Conservation (phyloP, 2,113 vertebrate genomes). For the Tenebrosternarchus preto region DNA sequence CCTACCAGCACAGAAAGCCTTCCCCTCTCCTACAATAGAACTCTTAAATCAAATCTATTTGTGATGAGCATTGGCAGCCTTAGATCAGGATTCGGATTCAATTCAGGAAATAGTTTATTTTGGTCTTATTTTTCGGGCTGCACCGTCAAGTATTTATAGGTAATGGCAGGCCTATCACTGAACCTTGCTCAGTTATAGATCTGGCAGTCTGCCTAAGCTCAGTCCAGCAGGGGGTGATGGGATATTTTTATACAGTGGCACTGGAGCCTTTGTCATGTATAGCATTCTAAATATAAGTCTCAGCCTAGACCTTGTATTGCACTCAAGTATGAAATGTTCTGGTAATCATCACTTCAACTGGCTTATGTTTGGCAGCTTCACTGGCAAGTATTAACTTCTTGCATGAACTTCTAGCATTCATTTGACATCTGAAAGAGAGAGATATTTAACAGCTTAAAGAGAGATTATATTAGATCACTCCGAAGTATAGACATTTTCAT, state of each 20-base stretch:
- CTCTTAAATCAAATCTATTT: slow-evolving; percentile 17
- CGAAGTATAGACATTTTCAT: too few species aligned
- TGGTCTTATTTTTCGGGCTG: neutral
- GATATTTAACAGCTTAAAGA: neutral
- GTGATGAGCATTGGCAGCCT: neutral
- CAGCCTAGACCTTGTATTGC: slow-evolving; percentile 27
- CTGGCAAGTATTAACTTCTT: neutral
- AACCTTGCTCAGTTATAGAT: slow-evolving; percentile 7
- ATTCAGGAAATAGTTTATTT: slow-evolving; percentile 36
- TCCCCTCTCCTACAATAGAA: slow-evolving; percentile 5
- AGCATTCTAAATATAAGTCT: slow-evolving; percentile 49
- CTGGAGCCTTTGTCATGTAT: slow-evolving; percentile 35
- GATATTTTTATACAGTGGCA: slow-evolving; percentile 44
- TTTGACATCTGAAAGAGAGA: neutral
- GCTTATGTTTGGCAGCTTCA: neutral
- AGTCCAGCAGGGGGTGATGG: slow-evolving; percentile 1
- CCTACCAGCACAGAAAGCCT: slow-evolving; percentile 27
- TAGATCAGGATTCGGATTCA: slow-evolving; percentile 24
- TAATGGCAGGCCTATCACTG: neutral
- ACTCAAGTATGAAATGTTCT: slow-evolving; percentile 14
- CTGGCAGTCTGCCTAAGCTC: slow-evolving; percentile 5
- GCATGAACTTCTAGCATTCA: neutral
- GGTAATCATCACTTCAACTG: neutral
- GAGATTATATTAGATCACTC: neutral
- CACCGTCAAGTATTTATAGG: neutral